Evolutionary conservation across 2,797 vertebrate genomes (phyloP), one percentile per base, ranked within the genome.

Genomic region (Fistularia commersonii): DNA sequence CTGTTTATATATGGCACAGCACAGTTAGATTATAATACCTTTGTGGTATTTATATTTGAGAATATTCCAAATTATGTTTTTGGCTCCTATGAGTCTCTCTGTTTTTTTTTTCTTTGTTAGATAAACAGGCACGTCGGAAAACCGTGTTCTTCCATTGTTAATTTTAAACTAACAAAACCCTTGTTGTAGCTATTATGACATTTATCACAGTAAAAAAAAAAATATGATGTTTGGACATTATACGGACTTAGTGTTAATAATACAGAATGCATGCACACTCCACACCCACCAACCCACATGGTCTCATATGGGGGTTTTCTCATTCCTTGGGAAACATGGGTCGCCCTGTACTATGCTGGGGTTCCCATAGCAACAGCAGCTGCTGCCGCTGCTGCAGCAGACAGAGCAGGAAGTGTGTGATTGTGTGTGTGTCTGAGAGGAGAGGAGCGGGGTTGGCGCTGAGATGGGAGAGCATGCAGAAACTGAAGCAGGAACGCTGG

Each of bases 281-380:
- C 31, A 8, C 32, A 13, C 10, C 7, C 62, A 45, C 33, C 11
- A 45, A 48, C 55, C 54, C 69, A 74, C 69, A 76, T 64, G 74
- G 54, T 53, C 48, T 65, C 54, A 62, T 44, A 46, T 42, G 43
- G 69, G 67, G 74, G 60, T 69, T 75, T 83, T 80, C 77, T 79
- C 74, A 74, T 67, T 78, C 70, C 72, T 74, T 55, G 57, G 72
- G 60, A 82, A 83, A 87, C 69, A 72, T 74, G 79, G 88, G 85
- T 86, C 79, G 69, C 73, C 78, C 69, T 74, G 72, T 82, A 86
- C 87, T 86, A 89, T 76, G 81, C 78, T 82, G 76, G 46, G 82
- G 90, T 93, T 93, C 80, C 89, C 80, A 90, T 88, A 88, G 90
- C 86, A 91, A 92, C 90, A 86, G 68, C 77, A 88, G 67, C 74